Base-by-base conservation (phyloP, 1,140 invertebrate species). In the Halesus radiatus region DNA sequence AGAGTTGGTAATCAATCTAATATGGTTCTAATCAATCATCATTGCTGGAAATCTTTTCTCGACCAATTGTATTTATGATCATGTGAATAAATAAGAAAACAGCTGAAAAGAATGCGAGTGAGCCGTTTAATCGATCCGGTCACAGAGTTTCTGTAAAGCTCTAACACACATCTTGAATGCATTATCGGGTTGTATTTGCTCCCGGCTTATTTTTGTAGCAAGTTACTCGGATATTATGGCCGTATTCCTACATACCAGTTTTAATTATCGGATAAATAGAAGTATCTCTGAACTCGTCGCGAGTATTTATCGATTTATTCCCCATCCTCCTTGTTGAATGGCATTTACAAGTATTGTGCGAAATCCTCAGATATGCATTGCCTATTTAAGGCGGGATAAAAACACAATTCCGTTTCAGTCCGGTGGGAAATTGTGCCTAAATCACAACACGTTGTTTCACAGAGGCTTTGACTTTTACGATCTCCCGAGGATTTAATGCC, bases 391-490 rank as follows among this genome's bases (percentile, higher is more conserved):
- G 8, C 0, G 3, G 10, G 13, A 45, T 45, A 45, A 45, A 45
- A 45, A 45, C 37, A 13, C 37, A 13, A 45, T 45, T 45, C 37
- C 37, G 1, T 10, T 45, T 45, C 10, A 45, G 37, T 45, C 37
- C 7, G 37, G 45, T 52, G 68, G 68, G 68, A 72, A 72, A 52
- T 72, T 72, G 68, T 72, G 45, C 37, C 68, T 45, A 52, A 72
- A 72, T 72, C 68, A 52, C 15, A 72, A 72, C 68, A 52, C 18
- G 32, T 45, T 72, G 68, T 72, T 64, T 72, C 68, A 68, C 64
- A 52, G 68, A 72, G 68, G 37, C 68, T 72, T 72, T 72, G 68
- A 72, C 68, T 50, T 72, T 72, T 72, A 72, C 68, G 68, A 72
- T 52, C 68, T 72, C 45, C 18, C 5, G 68, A 72, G 45, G 68